Evolutionary conservation across 1,140 invertebrate species (phyloP), one percentile per base, ranked within the genome.

Genomic region (Caenorhabditis inopinata): DNA sequence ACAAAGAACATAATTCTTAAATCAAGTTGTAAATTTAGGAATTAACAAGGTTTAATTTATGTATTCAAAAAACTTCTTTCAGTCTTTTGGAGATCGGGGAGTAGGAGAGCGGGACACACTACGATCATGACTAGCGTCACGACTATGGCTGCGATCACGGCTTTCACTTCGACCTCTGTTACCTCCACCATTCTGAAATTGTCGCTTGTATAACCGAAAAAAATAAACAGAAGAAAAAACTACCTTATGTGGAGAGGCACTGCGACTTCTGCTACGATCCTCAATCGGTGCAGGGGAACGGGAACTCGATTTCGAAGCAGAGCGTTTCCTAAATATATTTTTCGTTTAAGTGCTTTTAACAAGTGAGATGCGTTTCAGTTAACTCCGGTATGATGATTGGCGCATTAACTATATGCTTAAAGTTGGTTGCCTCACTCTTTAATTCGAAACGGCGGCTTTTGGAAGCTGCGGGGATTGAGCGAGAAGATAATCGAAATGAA

Each of bases 361-460:
- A 42, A n/a, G n/a, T n/a, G n/a, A n/a, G n/a, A n/a, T n/a, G n/a
- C n/a, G n/a, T n/a, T n/a, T n/a, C n/a, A n/a, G n/a, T n/a, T n/a
- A n/a, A n/a, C n/a, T n/a, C n/a, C n/a, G n/a, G n/a, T n/a, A n/a
- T n/a, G n/a, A n/a, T n/a, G n/a, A n/a, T n/a, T n/a, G n/a, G n/a
- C n/a, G n/a, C n/a, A n/a, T n/a, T n/a, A n/a, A n/a, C n/a, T n/a
- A 21, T 42, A 29, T 23, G 58, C 2, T 18, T 68, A 38, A 42
- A 38, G 25, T 25, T 38, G 11, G 11, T 18, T 0, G 32, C n/a
- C 58, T 68, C 58, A 68, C 58, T 68, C 58, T 68, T 68, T 68
- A 38, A 42, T 32, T 58, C 32, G 58, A 68, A 68, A 68, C 58
- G n/a, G 58, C 58, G 32, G 32, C 58, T 68, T 68, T 68, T 38